Conservation (phyloP, 2,888 invertebrate genomes). For the Drepanosiphum platanoidis region DNA sequence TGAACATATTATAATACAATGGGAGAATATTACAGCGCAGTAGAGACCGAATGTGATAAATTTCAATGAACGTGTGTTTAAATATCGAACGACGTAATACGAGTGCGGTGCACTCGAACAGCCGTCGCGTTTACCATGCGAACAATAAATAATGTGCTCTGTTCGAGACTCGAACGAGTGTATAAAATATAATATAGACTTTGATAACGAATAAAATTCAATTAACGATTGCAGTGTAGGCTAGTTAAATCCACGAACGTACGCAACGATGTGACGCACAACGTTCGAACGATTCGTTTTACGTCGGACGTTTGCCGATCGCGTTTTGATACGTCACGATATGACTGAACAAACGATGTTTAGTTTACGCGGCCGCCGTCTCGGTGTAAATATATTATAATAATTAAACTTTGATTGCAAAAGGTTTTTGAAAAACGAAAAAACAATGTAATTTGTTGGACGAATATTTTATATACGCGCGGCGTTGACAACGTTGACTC, state of each 20-base stretch:
- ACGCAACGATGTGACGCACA: background rate
- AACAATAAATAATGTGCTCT: background rate
- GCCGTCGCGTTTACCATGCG: background rate
- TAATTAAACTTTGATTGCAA: no score
- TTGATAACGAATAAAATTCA: background rate
- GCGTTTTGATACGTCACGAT: background rate
- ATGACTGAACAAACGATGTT: no score
- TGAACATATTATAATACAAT: no score
- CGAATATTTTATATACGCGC: no score
- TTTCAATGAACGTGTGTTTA: background rate
- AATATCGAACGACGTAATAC: background rate
- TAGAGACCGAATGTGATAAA: background rate
- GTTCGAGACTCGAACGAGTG: background rate
- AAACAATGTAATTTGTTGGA: no score
- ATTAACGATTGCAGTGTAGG: background rate
- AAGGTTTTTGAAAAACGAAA: no score
- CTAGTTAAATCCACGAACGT: background rate
- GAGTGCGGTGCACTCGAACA: background rate
- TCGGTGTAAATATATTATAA: no score
- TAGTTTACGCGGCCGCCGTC: no score
- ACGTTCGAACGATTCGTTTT: background rate
- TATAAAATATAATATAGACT: background rate
- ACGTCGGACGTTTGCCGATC: no score
- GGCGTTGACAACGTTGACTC: no score
- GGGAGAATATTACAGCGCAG: no score